These are phyloP conservation scores for Neodon shergylaensis DNA, from an alignment of 2,113 vertebrate genomes.

Conservation along the genomic window DNA sequence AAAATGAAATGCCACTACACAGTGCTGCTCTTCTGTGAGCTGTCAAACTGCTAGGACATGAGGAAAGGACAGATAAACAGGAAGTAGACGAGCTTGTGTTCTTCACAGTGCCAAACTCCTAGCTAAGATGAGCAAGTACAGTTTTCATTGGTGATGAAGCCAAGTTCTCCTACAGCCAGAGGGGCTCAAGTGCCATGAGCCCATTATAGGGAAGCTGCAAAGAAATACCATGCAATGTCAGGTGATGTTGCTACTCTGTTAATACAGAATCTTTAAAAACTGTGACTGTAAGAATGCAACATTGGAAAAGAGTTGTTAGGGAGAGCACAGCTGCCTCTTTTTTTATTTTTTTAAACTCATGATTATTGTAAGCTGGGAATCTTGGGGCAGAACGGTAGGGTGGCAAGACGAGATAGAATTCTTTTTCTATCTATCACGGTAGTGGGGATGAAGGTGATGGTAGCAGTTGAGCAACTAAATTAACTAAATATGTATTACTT, in stretches of 20 bases:
- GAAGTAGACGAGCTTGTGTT: not conserved
- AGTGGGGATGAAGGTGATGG: not conserved
- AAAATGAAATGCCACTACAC: too few relatives aligned
- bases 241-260: not conserved
- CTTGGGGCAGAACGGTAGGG: not conserved
- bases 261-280: not conserved
- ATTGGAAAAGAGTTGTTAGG: not conserved
- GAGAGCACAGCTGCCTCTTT: not conserved
- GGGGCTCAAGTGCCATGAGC: not conserved
- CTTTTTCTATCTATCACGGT: conserved; percentile 2
- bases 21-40: not conserved
- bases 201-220: not conserved
- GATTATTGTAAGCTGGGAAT: not conserved
- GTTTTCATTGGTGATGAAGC: not conserved
- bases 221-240: not conserved
- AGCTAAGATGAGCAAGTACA: not conserved
- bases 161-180: not conserved
- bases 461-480: not conserved
- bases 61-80: not conserved
- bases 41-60: not conserved
- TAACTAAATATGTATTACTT: conserved; percentile 2
- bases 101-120: not conserved
- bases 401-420: not conserved
- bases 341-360: too few relatives aligned
- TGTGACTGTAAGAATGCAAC: not conserved